Percentiles rank a stretch among this genome's conserved stretches.
Evolutionary conservation across 1,140 invertebrate species (phyloP).

Genomic region (Sarcophaga bullata): DNA sequence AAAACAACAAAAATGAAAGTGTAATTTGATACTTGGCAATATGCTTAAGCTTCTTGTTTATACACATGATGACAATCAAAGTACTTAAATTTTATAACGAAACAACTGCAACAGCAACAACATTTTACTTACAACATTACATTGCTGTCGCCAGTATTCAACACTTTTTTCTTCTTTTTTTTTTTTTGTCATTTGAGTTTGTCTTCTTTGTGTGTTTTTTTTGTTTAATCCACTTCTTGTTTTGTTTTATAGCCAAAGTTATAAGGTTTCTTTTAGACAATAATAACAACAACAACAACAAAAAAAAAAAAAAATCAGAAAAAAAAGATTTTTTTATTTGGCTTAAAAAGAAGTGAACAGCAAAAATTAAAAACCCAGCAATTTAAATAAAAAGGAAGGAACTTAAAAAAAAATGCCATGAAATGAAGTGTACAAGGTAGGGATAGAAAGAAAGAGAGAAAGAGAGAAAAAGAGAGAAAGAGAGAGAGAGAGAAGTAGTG

Average conservation of each 20-base stretch:
- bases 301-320: background rate
- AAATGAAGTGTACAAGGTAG: too few relatives aligned
- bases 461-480: background rate
- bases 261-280: constrained; percentile 15
- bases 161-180: background rate
- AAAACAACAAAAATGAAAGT: constrained; percentile 35
- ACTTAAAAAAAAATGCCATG: background rate
- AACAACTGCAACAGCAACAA: background rate
- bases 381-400: constrained; percentile 18
- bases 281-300: too few relatives aligned
- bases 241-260: constrained; percentile 16
- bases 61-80: constrained; percentile 35
- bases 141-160: background rate
- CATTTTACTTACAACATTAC: background rate
- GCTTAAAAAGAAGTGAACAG: background rate
- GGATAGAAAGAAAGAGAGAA: background rate
- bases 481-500: background rate
- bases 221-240: background rate
- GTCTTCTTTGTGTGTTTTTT: background rate
- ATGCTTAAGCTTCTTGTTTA: constrained; percentile 37
- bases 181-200: too few relatives aligned
- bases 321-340: background rate
- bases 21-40: constrained; percentile 41
- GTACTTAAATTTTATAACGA: constrained; percentile 37
- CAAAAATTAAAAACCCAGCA: background rate